Evolutionary conservation across 2,797 vertebrate genomes (phyloP), one percentile per base, ranked within the genome.

Genomic region (Arvicola amphibius): DNA sequence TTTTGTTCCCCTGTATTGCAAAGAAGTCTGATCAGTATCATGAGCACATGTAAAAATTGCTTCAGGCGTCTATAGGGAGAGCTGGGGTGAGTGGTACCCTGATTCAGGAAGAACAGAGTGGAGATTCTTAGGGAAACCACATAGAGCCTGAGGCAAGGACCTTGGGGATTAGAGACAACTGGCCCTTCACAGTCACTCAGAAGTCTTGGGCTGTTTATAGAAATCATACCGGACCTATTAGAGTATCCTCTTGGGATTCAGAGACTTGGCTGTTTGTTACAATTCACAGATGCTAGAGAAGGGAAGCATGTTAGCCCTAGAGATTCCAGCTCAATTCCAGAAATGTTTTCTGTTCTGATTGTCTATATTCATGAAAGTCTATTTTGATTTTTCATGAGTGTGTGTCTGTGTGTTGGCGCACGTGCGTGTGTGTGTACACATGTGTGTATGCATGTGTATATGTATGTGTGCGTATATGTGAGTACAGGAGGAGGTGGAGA

Each of bases 1-100:
- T 96, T 96, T 94, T 96, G 73, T 86, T 96, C 56, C 59, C 65
- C 88, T 89, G 53, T 88, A 89, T 53, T 88, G 65, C 74, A 90
- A 34, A 74, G 21, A 10, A 34, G 48, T 77, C 92, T 96, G 94
- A 94, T 91, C 51, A 46, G 78, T 87, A 32, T 96, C 90, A 73
- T 56, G 80, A 73, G 63, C 0, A 0, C 32, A 12, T n/a, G 92
- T 96, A 79, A 90, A 80, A 97, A 69, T 63, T 92, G 85, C 88
- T 97, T 86, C 90, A 1, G 0, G 77, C 34, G 10, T 89, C 94
- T 92, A 13, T 46, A 48, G 81, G 77, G 88, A 97, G 89, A 91
- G 32, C 0, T 0, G 19, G 2, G 29, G 34, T 51, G 61, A 94
- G 78, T 88, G 90, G 78, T 93, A 29, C 77, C 96, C 2, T 0